phyloP scores from a whole-genome alignment of 2,113 vertebrate genomes.

The Puntigrus tetrazona region DNA sequence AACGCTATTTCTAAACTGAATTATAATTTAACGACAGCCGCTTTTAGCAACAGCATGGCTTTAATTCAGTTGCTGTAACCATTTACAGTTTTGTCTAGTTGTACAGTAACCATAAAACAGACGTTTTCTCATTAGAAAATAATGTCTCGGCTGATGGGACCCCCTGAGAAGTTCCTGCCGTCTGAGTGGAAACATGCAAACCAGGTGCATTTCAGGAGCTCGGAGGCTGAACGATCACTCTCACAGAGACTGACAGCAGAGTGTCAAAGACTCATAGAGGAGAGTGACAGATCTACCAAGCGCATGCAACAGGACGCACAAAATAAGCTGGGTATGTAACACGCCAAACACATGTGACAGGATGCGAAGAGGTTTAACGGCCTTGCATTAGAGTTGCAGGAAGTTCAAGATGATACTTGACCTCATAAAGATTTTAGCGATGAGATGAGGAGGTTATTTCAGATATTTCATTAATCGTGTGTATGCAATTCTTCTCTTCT shows the following conservation, averaged over 20 bases:
- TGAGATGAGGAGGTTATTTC: not conserved
- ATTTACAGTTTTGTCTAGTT: not conserved
- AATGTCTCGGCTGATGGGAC: conserved; percentile 78
- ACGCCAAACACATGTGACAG: not conserved
- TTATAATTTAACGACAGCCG: not conserved
- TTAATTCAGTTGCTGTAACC: not conserved
- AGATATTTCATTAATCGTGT: not conserved
- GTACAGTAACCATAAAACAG: not conserved
- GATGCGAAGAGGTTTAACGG: not conserved
- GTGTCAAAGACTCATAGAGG: conserved; percentile 80
- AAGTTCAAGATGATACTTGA: not conserved
- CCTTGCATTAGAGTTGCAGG: not conserved
- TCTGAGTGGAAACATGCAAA: conserved; percentile 76
- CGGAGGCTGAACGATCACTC: conserved; percentile 74
- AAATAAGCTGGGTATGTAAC: conserved; percentile 82
- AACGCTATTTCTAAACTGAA: too few relatives aligned
- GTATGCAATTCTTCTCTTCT: not conserved
- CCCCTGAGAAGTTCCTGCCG: conserved; percentile 72
- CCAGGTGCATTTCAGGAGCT: conserved; percentile 67
- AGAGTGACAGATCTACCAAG: conserved; percentile 79
- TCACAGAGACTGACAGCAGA: conserved; percentile 79
- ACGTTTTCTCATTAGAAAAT: not conserved
- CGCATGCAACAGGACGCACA: conserved; percentile 80
- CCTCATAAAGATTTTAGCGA: not conserved
- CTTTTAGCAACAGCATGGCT: not conserved